Percentiles rank a stretch among this genome's conserved stretches.
phyloP scores from a whole-genome alignment of 30 jellyfish, hydroid and myxozoan species.

The Aurelia aurita region DNA sequence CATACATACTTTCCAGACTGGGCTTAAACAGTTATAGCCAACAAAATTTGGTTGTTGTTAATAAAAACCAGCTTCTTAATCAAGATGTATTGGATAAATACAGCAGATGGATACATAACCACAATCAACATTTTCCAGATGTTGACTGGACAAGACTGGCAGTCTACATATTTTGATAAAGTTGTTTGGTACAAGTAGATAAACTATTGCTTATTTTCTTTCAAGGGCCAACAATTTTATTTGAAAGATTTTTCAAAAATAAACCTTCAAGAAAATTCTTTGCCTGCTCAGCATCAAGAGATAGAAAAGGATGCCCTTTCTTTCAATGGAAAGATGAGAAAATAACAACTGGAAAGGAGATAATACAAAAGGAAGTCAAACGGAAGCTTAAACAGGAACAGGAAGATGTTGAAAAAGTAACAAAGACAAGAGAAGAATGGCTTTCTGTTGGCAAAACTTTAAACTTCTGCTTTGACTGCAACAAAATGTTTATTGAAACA shows the following conservation, averaged over 20 bases:
- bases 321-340: constrained; percentile 91
- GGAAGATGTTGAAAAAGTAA: constrained; percentile 22
- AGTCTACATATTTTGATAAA: not conserved
- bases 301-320: constrained; percentile 89
- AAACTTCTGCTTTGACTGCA: constrained; percentile 70
- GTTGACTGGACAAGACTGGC: too few species aligned
- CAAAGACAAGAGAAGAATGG: constrained; percentile 6
- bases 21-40: too few species aligned
- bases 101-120: too few species aligned
- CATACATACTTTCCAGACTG: too few species aligned
- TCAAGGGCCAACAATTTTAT: constrained; percentile 90
- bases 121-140: too few species aligned
- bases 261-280: constrained; percentile 58
- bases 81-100: too few species aligned
- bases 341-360: constrained; percentile 67
- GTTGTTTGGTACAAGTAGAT: not conserved
- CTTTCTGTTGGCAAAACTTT: not conserved
- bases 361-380: constrained; percentile 45
- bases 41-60: too few species aligned
- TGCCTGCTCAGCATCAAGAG: constrained; percentile 98
- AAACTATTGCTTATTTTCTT: not conserved
- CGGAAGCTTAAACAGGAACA: constrained; percentile 33
- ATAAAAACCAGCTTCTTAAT: too few species aligned
- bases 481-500: constrained; percentile 3
- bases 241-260: constrained; percentile 77